These are phyloP conservation scores for Apogon hyalosoma DNA, from an alignment of 2,797 vertebrate genomes.

Conservation along the genomic window DNA sequence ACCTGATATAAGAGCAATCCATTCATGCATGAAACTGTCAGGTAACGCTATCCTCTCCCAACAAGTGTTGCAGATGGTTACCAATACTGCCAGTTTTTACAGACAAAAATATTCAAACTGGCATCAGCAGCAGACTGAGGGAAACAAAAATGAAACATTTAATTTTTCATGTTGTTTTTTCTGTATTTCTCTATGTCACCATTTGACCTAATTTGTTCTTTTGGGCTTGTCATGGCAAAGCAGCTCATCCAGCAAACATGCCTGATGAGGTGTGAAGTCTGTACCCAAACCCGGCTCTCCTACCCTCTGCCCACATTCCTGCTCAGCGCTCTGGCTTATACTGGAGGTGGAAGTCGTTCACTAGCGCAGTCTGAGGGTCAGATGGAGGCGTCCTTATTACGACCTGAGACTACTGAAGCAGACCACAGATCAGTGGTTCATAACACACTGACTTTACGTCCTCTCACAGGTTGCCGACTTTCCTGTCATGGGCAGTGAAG, in stretches of 20 bases:
- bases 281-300: slow-evolving; percentile 68
- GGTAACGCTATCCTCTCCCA: slow-evolving; percentile 55
- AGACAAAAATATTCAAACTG: slow-evolving; percentile 64
- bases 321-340: slow-evolving; percentile 51
- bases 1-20: slow-evolving; percentile 42
- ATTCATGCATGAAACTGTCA: slow-evolving; percentile 69
- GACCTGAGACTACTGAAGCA: slow-evolving; percentile 59
- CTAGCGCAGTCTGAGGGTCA: slow-evolving; percentile 61
- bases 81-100: slow-evolving; percentile 66
- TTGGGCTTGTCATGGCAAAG: slow-evolving; percentile 79
- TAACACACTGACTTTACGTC: slow-evolving; percentile 20
- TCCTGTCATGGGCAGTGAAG: slow-evolving; percentile 10
- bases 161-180: slow-evolving; percentile 69
- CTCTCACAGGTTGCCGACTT: slow-evolving; percentile 6
- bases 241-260: slow-evolving; percentile 79
- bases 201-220: slow-evolving; percentile 83
- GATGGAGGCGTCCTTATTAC: slow-evolving; percentile 35
- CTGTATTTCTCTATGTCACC: slow-evolving; percentile 71
- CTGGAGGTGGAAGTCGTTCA: slow-evolving; percentile 63
- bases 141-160: slow-evolving; percentile 71
- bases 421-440: slow-evolving; percentile 50
- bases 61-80: slow-evolving; percentile 66
- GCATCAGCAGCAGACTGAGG: slow-evolving; percentile 46
- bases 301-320: slow-evolving; percentile 67
- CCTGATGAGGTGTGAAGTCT: slow-evolving; percentile 81